Conservation (phyloP, 2,888 invertebrate genomes). For the Protodeltote pygarga region DNA sequence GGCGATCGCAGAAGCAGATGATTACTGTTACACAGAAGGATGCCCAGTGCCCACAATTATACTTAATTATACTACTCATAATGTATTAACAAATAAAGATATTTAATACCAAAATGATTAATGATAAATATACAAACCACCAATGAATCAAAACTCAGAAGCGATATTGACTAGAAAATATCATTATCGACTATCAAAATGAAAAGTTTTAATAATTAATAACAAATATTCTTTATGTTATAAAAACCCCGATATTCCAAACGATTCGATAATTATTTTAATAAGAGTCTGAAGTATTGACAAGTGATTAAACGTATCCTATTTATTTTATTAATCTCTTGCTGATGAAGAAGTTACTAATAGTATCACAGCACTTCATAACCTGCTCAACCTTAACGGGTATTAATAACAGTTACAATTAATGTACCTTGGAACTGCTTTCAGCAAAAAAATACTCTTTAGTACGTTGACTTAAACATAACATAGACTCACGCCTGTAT, state of each 20-base stretch:
- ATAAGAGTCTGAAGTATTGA: slow-evolving; percentile 30
- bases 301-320: slow-evolving; percentile 36
- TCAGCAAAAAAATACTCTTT: background rate
- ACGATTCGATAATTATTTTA: slow-evolving; percentile 33
- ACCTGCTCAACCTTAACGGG: background rate
- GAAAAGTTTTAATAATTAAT: slow-evolving; percentile 43
- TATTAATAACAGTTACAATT: slow-evolving; percentile 1
- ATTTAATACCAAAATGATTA: slow-evolving; percentile 38
- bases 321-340: slow-evolving; percentile 27
- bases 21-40: too few species aligned
- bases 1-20: too few species aligned
- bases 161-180: slow-evolving; percentile 40
- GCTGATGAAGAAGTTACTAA: slow-evolving; percentile 29
- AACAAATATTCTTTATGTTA: slow-evolving; percentile 24
- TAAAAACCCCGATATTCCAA: slow-evolving; percentile 5
- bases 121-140: slow-evolving; percentile 25
- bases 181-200: slow-evolving; percentile 42
- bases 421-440: background rate
- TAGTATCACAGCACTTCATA: too few species aligned
- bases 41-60: too few species aligned
- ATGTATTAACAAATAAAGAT: slow-evolving; percentile 33
- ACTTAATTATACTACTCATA: slow-evolving; percentile 33
- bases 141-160: slow-evolving; percentile 48
- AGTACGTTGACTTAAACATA: too few species aligned
- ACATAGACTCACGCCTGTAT: too few species aligned